Base-by-base conservation (phyloP, 2,888 invertebrate species). In the Habrosyne pyritoides region DNA sequence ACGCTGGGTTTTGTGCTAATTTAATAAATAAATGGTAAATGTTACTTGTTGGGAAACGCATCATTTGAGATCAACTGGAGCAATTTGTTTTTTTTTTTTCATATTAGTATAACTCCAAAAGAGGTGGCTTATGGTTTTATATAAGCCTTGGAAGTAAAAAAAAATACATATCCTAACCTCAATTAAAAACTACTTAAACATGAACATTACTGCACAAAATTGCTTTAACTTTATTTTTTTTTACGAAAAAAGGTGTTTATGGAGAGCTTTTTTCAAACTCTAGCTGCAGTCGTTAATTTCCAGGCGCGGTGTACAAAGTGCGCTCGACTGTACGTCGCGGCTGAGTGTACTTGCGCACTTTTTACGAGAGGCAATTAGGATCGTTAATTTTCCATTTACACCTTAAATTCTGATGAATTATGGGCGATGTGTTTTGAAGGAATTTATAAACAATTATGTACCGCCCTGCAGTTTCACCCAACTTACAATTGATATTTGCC, bases 1-100 rank as follows among this genome's bases (percentile, higher is more conserved):
- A 93, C 93, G 50, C 85, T 85, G 62, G 93, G 86, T 73, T 93
- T 93, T 79, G 83, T 81, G 71, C 87, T 87, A n/a, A n/a, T n/a
- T n/a, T n/a, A n/a, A n/a, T n/a, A n/a, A n/a, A n/a, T n/a, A n/a
- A n/a, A n/a, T n/a, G n/a, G n/a, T n/a, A n/a, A n/a, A n/a, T n/a
- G n/a, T n/a, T n/a, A n/a, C n/a, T n/a, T n/a, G n/a, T n/a, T n/a
- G n/a, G n/a, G n/a, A n/a, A n/a, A n/a, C n/a, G n/a, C n/a, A n/a
- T n/a, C n/a, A n/a, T n/a, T n/a, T n/a, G n/a, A n/a, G n/a, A n/a
- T n/a, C n/a, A n/a, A n/a, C n/a, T n/a, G n/a, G n/a, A n/a, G n/a
- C n/a, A n/a, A n/a, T n/a, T n/a, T n/a, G n/a, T n/a, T n/a, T n/a
- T n/a, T n/a, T n/a, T n/a, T n/a, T n/a, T n/a, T n/a, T n/a, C n/a